Percentiles rank a stretch among this genome's conserved stretches.
These are phyloP conservation scores for Dione vanillae DNA, from an alignment of 2,888 invertebrate species.

Conservation along the genomic window DNA sequence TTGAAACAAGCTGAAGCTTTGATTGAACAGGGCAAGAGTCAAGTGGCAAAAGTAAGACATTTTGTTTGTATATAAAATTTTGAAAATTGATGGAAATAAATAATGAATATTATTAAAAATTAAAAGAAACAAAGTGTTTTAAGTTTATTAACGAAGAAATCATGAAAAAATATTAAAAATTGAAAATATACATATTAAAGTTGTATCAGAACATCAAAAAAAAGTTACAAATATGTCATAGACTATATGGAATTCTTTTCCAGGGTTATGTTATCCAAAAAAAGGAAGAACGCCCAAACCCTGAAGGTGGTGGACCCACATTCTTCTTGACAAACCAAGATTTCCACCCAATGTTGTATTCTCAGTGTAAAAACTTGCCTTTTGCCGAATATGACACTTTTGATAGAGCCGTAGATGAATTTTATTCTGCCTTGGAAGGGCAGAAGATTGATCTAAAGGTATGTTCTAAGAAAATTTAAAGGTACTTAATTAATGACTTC, in stretches of 20 bases:
- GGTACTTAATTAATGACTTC: too few species aligned
- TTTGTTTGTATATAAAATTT: not conserved
- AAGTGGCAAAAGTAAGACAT: constrained; percentile 81
- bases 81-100: too few species aligned
- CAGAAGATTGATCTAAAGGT: constrained; percentile 96
- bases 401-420: constrained; percentile 96
- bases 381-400: constrained; percentile 89
- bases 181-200: too few species aligned
- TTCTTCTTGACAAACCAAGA: constrained; percentile 93
- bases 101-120: too few species aligned
- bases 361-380: constrained; percentile 87
- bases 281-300: constrained; percentile 87
- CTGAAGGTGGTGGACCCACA: constrained; percentile 74
- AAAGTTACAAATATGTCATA: not conserved
- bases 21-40: constrained; percentile 81
- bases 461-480: not conserved
- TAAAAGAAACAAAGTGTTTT: too few species aligned
- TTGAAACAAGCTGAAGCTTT: constrained; percentile 88
- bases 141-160: too few species aligned
- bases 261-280: constrained; percentile 95
- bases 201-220: not conserved
- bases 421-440: constrained; percentile 96
- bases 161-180: too few species aligned
- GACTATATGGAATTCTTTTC: constrained; percentile 1
- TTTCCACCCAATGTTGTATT: constrained; percentile 95